Conservation (phyloP, 2,888 invertebrate genomes). For the Ditylenchus weischeri region DNA sequence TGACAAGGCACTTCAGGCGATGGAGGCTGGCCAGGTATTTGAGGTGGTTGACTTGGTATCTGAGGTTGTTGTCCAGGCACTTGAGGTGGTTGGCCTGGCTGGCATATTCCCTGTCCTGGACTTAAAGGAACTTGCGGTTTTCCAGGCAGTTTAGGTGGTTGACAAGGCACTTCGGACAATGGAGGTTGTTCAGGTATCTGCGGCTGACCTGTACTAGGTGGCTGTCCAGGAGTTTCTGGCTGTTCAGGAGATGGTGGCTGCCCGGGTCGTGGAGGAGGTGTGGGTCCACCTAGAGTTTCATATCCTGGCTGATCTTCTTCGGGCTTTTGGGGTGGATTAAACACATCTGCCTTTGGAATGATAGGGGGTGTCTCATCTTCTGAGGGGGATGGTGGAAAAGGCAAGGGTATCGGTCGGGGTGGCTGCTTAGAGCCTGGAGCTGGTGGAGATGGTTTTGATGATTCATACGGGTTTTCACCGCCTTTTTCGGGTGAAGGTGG, state of each 20-base stretch:
- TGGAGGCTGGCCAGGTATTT: constrained; percentile 17
- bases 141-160: constrained; percentile 15
- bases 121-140: too few species aligned
- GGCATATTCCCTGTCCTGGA: too few species aligned
- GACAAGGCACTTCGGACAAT: too few species aligned
- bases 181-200: neutral
- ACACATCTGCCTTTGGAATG: neutral
- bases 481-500: constrained; percentile 5
- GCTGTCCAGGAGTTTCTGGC: constrained; percentile 24
- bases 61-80: constrained; percentile 22
- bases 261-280: constrained; percentile 17
- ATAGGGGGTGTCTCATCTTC: constrained; percentile 8
- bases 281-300: constrained; percentile 6
- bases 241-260: constrained; percentile 11
- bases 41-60: constrained; percentile 10
- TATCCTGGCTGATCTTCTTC: constrained; percentile 8
- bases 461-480: neutral
- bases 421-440: constrained; percentile 6
- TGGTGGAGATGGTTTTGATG: constrained; percentile 15
- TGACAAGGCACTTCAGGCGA: neutral
- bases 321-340: constrained; percentile 15
- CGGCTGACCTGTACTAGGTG: neutral
- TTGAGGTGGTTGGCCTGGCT: neutral
- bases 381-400: neutral
- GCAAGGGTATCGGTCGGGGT: constrained; percentile 2